Conservation (phyloP, 2,797 vertebrate species). For the Myotis planiceps region DNA sequence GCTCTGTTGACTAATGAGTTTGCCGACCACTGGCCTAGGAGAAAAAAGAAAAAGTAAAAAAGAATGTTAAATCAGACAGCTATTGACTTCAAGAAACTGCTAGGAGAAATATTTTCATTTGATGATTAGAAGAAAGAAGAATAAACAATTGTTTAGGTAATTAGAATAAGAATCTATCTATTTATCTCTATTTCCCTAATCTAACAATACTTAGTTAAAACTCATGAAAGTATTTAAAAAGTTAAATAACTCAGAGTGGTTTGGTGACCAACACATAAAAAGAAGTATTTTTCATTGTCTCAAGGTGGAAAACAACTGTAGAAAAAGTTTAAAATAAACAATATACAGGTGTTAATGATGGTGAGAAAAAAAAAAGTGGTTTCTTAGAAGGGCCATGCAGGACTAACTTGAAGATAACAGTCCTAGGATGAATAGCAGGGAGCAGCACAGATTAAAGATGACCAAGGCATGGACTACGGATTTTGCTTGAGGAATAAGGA, state of each 20-base stretch:
- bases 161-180: not conserved
- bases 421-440: not conserved
- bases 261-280: not conserved
- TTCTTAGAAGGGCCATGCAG: not conserved
- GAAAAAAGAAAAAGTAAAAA: not conserved
- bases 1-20: too few species aligned
- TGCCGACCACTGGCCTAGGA: not conserved
- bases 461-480: not conserved
- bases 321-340: not conserved
- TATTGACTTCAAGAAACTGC: not conserved
- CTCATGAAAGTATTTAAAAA: not conserved
- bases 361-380: not conserved
- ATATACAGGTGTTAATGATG: not conserved
- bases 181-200: not conserved
- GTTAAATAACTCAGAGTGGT: not conserved
- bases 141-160: not conserved
- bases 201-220: not conserved
- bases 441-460: not conserved
- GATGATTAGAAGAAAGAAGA: not conserved
- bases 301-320: not conserved
- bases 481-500: constrained; percentile 27
- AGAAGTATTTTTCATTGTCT: not conserved
- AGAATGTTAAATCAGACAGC: not conserved
- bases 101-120: not conserved
- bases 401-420: not conserved